These are phyloP conservation scores for Cryptosula pallasiana DNA, from an alignment of 2,888 invertebrate genomes.

Conservation along the genomic window DNA sequence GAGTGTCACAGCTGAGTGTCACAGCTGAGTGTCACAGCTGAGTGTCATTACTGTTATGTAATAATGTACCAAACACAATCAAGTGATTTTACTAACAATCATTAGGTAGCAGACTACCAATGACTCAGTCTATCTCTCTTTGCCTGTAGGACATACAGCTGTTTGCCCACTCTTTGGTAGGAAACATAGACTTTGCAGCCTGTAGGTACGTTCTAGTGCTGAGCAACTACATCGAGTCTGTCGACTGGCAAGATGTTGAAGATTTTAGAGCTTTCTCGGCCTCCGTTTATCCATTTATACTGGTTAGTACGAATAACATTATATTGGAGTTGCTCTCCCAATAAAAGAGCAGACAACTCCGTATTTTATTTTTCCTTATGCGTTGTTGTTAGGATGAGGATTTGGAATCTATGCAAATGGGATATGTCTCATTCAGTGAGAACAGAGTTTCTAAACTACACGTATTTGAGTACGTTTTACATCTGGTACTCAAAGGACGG, in stretches of 20 bases:
- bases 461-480: conserved; percentile 45
- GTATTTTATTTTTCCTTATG: too few species aligned
- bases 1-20: too few species aligned
- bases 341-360: too few species aligned
- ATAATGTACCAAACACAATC: too few species aligned
- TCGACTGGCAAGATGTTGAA: conserved; percentile 46
- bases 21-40: too few species aligned
- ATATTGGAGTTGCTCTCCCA: too few species aligned
- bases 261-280: conserved; percentile 47
- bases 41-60: too few species aligned
- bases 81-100: too few species aligned
- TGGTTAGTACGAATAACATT: conserved; percentile 38
- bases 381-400: conserved; percentile 52
- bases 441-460: conserved; percentile 43
- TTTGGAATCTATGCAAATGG: conserved; percentile 49
- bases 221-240: conserved; percentile 41
- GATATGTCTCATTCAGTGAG: conserved; percentile 50
- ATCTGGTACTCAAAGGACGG: conserved; percentile 44
- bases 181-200: conserved; percentile 47
- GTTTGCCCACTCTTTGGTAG: conserved; percentile 42
- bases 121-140: too few species aligned
- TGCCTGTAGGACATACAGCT: conserved; percentile 44
- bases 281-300: conserved; percentile 46
- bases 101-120: too few species aligned
- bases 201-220: conserved; percentile 47